A percentile compares a stretch with the other conserved stretches of the same genome.
Evolutionary conservation across 2,797 vertebrate species (phyloP).

Genomic region (Sphaeramia orbicularis): DNA sequence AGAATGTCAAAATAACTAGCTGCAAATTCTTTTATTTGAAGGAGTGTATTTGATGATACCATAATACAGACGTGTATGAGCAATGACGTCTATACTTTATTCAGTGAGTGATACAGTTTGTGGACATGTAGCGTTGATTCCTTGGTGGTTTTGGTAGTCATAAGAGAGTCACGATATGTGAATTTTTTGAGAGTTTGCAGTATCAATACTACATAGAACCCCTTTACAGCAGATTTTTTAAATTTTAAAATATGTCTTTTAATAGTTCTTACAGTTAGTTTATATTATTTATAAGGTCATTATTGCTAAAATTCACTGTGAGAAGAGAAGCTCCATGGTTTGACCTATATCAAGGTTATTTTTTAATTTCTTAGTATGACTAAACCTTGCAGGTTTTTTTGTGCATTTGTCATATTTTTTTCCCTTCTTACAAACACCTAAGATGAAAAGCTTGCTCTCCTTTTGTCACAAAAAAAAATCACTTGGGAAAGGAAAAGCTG

Average conservation of each 20-base stretch:
- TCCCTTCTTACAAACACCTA: conserved; percentile 9
- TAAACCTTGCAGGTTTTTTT: conserved; percentile 7
- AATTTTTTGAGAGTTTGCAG: no score
- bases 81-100: no score
- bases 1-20: no score
- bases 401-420: conserved; percentile 25
- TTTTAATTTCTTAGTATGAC: conserved; percentile 28
- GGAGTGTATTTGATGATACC: no score
- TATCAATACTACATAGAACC: no score
- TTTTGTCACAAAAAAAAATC: conserved; percentile 9
- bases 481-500: conserved; percentile 11
- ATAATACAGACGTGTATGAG: no score
- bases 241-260: conserved; percentile 11
- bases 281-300: conserved; percentile 22
- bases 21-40: no score
- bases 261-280: conserved; percentile 31
- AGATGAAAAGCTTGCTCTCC: conserved; percentile 1
- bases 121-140: no score
- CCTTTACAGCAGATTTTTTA: neutral
- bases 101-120: no score
- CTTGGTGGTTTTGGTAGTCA: no score
- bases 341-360: conserved; percentile 31
- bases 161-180: no score
- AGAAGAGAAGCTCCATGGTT: conserved; percentile 20
- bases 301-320: conserved; percentile 53